Evolutionary conservation across 2,888 invertebrate species (phyloP), one percentile per base, ranked within the genome.

Genomic region (Alloplasta piceator): DNA sequence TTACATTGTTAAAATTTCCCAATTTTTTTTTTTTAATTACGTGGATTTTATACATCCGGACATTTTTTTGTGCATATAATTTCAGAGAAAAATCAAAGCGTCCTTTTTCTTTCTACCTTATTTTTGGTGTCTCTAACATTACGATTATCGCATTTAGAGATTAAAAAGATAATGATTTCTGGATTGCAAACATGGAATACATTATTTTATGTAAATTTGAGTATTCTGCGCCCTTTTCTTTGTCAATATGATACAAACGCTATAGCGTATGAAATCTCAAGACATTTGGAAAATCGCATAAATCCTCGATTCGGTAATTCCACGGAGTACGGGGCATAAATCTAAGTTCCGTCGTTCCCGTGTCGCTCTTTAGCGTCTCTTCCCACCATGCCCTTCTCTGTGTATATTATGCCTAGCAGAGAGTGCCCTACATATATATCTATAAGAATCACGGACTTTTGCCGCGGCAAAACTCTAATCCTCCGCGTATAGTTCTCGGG

Each of bases 271-370:
- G 60, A 77, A 80, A 83, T 26, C 26, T 26, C 1, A 26, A 26
- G 26, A 26, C 26, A 2, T 26, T 26, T 26, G 79, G 66, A 82
- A 84, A 85, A 86, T 87, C 85, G 85, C 85, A 90, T 90, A 91
- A 91, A 91, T 91, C 86, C 86, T 86, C 88, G 85, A 90, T 91
- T 90, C 88, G 86, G 89, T 90, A 90, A 90, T 91, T 91, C 89
- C 88, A 85, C 86, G 84, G 88, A 88, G 88, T 88, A 85, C 87
- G 85, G 83, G 85, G 88, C 88, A 91, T 91, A 91, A 91, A 91
- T 91, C 89, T 88, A 90, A 91, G 89, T 90, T 90, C 84, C 86
- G 88, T 26, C 87, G 87, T 88, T 87, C 85, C 85, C 74, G 80
- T 74, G 56, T 75, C 68, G 68, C 12, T 48, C 70, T 16, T 66